A percentile compares a stretch with the other conserved stretches of the same genome.
These are phyloP conservation scores for Chitala chitala DNA, from an alignment of 2,113 vertebrate species.

Conservation along the genomic window DNA sequence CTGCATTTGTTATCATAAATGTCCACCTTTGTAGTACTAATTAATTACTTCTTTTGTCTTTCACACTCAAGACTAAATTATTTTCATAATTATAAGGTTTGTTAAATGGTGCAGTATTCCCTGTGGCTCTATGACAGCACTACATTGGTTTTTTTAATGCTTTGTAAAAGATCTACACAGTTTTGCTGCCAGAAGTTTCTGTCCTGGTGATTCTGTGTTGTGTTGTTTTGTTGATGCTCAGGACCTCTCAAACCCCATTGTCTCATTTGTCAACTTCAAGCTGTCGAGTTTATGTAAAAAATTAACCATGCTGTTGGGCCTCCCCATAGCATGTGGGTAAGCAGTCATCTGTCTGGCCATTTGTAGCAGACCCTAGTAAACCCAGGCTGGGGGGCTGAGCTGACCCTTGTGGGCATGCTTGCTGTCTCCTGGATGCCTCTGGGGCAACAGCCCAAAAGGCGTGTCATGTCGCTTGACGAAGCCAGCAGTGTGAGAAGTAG, in stretches of 20 bases:
- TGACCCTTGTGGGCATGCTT: too few species aligned
- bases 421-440: too few species aligned
- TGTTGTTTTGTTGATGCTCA: neutral
- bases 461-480: too few species aligned
- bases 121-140: neutral
- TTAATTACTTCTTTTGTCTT: neutral
- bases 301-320: constrained; percentile 10
- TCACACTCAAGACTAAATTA: neutral
- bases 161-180: neutral
- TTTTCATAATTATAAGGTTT: neutral
- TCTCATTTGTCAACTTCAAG: neutral
- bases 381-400: too few species aligned
- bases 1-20: too few species aligned
- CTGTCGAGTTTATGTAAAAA: neutral
- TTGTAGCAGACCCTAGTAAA: too few species aligned
- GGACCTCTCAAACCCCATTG: neutral
- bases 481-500: too few species aligned
- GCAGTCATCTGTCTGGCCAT: too few species aligned
- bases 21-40: too few species aligned
- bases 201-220: neutral
- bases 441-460: too few species aligned
- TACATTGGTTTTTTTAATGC: neutral
- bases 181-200: neutral
- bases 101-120: too few species aligned
- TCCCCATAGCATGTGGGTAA: too few species aligned